phyloP scores from a whole-genome alignment of 2,113 vertebrate species.

The Chionomys nivalis region DNA sequence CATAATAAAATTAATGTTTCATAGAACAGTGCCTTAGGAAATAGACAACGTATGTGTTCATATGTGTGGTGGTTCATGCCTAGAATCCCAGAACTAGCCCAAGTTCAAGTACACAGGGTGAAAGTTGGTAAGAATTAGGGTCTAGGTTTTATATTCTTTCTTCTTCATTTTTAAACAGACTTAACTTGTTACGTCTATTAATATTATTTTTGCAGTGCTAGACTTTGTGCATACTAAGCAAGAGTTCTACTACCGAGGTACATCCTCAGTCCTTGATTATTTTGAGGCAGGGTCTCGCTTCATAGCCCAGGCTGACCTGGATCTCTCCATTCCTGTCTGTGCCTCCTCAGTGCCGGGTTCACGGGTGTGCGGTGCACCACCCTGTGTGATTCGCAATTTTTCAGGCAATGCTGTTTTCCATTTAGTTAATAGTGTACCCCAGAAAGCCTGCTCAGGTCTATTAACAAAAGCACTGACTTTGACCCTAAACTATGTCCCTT shows the following conservation, averaged over 20 bases:
- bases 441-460: not conserved
- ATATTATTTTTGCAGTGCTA: not conserved
- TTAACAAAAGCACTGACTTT: conserved; percentile 15
- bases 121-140: not conserved
- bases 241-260: not conserved
- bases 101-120: not conserved
- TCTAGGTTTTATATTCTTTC: conserved; percentile 19
- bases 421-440: conserved; percentile 33
- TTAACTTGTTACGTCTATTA: not conserved
- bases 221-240: not conserved
- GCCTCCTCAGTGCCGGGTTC: not conserved
- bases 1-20: not conserved
- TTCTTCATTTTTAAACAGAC: not conserved
- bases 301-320: not conserved
- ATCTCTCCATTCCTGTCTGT: no score
- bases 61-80: not conserved
- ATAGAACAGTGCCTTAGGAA: not conserved
- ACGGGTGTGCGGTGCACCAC: not conserved
- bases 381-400: not conserved
- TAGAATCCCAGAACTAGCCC: not conserved
- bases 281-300: not conserved
- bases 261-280: not conserved
- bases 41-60: not conserved
- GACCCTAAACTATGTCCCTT: not conserved
- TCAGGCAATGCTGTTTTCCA: not conserved